These are phyloP conservation scores for Malthinus seriepunctatus DNA, from an alignment of 2,888 invertebrate genomes.

Conservation along the genomic window DNA sequence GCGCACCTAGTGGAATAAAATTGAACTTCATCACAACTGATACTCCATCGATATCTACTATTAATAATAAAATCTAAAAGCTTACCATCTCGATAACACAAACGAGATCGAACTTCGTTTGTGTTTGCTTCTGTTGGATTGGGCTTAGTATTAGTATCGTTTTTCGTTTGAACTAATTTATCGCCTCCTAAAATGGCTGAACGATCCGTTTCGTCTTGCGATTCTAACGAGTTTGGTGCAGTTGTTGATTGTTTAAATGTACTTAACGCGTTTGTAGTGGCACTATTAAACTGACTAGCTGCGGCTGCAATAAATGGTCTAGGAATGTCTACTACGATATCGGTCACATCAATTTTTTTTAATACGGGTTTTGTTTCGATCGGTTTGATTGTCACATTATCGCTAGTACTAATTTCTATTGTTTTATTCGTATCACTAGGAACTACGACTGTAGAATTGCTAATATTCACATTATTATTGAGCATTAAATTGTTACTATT, in stretches of 20 bases:
- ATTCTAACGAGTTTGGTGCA: slow-evolving; percentile 12
- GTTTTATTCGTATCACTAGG: slow-evolving; percentile 15
- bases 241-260: background rate
- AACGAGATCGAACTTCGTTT: slow-evolving; percentile 36
- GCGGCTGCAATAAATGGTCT: slow-evolving; percentile 35
- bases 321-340: slow-evolving; percentile 50
- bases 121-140: slow-evolving; percentile 34
- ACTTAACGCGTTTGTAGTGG: background rate
- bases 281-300: background rate
- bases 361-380: slow-evolving; percentile 37
- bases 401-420: slow-evolving; percentile 16
- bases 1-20: no score
- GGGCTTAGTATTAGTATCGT: slow-evolving; percentile 50
- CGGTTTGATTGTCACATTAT: slow-evolving; percentile 36
- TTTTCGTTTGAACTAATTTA: slow-evolving; percentile 51
- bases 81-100: slow-evolving; percentile 52
- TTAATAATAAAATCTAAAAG: no score
- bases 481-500: slow-evolving; percentile 35
- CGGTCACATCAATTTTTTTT: slow-evolving; percentile 44
- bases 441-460: slow-evolving; percentile 12
- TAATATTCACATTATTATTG: slow-evolving; percentile 39
- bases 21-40: no score
- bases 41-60: no score
- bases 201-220: slow-evolving; percentile 48
- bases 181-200: slow-evolving; percentile 42